These are phyloP conservation scores for Tyria jacobaeae DNA, from an alignment of 2,888 invertebrate genomes.

Conservation along the genomic window DNA sequence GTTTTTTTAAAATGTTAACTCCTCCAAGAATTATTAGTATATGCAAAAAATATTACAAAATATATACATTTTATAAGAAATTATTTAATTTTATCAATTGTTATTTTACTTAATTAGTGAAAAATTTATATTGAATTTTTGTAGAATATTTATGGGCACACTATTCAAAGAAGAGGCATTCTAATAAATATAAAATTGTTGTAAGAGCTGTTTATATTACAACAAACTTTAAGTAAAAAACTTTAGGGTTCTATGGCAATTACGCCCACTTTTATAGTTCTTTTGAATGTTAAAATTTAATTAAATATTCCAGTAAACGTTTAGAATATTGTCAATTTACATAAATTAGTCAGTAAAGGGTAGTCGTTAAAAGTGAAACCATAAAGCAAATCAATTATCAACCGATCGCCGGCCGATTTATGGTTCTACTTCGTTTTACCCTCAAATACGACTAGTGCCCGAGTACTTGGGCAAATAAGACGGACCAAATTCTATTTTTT, in stretches of 20 bases:
- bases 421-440: constrained; percentile 35
- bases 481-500: no score
- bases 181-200: neutral
- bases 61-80: no score
- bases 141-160: neutral
- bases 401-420: constrained; percentile 66
- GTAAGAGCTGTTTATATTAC: neutral
- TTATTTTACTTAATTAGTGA: no score
- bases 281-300: neutral
- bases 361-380: constrained; percentile 66
- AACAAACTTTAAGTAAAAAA: no score
- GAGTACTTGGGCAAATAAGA: neutral
- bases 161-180: neutral
- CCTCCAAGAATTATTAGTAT: no score
- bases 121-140: neutral
- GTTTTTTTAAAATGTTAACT: no score
- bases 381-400: constrained; percentile 66
- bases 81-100: no score
- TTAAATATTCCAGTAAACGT: constrained; percentile 21
- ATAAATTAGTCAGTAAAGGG: constrained; percentile 52
- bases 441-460: constrained; percentile 25
- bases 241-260: neutral
- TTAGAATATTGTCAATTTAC: constrained; percentile 45
- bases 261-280: neutral
- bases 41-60: no score